A percentile compares a stretch with the other conserved stretches of the same genome.
Evolutionary conservation across 2,888 invertebrate species (phyloP).

Genomic region (Eutolmus rufibarbis): DNA sequence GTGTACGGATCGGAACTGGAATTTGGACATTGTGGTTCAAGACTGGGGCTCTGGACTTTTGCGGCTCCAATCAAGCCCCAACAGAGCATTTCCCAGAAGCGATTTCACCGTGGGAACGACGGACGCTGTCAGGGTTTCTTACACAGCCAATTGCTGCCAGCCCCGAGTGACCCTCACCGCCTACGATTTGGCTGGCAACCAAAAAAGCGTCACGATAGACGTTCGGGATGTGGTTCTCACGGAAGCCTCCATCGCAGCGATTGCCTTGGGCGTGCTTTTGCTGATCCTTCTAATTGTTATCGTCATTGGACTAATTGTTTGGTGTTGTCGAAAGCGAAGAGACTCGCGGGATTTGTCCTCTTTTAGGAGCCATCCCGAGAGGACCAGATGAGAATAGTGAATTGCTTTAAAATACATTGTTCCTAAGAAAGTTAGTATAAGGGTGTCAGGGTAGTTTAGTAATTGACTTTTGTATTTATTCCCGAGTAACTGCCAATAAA

Average conservation of each 20-base stretch:
- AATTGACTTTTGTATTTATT: not conserved
- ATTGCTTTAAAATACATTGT: not conserved
- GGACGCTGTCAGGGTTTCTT: constrained; percentile 71
- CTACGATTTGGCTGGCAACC: constrained; percentile 74
- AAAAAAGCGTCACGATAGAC: constrained; percentile 70
- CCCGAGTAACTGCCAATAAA: not conserved
- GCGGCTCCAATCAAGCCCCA: constrained; percentile 67
- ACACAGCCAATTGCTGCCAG: constrained; percentile 77
- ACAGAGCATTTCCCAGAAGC: constrained; percentile 69
- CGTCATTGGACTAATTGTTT: constrained; percentile 67
- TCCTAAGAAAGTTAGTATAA: not conserved
- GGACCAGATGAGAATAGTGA: not conserved
- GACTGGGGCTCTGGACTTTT: constrained; percentile 73
- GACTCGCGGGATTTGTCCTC: constrained; percentile 69
- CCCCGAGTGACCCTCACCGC: constrained; percentile 73
- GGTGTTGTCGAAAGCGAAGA: constrained; percentile 67
- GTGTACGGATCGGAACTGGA: constrained; percentile 75
- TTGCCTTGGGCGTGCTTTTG: constrained; percentile 72
- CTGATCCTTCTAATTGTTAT: constrained; percentile 69
- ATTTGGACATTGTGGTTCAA: constrained; percentile 71
- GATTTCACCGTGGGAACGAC: constrained; percentile 74
- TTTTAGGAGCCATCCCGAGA: constrained; percentile 61
- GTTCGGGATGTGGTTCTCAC: constrained; percentile 63
- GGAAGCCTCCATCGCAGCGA: constrained; percentile 71
- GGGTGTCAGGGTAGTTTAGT: not conserved